phyloP scores from a whole-genome alignment of 2,888 invertebrate genomes.

The Danaus chrysippus region DNA sequence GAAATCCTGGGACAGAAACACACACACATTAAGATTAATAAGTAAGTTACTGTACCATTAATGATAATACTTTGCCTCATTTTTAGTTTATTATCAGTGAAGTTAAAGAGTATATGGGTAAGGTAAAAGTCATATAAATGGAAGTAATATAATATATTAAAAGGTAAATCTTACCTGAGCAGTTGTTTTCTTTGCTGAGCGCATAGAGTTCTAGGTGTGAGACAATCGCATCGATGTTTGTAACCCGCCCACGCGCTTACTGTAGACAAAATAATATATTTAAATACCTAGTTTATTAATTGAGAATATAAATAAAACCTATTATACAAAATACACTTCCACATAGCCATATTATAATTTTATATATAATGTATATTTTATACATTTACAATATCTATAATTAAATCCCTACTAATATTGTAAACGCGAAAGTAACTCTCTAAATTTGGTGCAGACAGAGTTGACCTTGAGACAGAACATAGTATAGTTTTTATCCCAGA shows the following conservation, averaged over 20 bases:
- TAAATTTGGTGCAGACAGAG: too few species aligned
- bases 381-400: too few species aligned
- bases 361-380: too few species aligned
- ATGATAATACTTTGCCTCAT: not conserved
- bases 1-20: constrained; percentile 49
- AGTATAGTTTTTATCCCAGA: too few species aligned
- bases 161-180: constrained; percentile 45
- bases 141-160: not conserved
- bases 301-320: too few species aligned
- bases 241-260: constrained; percentile 63
- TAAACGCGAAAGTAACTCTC: too few species aligned
- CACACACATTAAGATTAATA: not conserved
- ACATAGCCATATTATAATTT: too few species aligned
- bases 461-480: too few species aligned
- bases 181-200: constrained; percentile 63
- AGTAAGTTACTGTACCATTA: not conserved
- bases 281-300: too few species aligned
- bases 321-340: too few species aligned
- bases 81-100: too few species aligned
- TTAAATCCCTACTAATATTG: too few species aligned
- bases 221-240: constrained; percentile 64
- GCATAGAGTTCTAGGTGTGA: constrained; percentile 59
- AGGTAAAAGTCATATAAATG: not conserved
- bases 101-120: not conserved
- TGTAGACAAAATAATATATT: constrained; percentile 33